phyloP scores from a whole-genome alignment of 2,113 vertebrate species.

The Puma concolor region DNA sequence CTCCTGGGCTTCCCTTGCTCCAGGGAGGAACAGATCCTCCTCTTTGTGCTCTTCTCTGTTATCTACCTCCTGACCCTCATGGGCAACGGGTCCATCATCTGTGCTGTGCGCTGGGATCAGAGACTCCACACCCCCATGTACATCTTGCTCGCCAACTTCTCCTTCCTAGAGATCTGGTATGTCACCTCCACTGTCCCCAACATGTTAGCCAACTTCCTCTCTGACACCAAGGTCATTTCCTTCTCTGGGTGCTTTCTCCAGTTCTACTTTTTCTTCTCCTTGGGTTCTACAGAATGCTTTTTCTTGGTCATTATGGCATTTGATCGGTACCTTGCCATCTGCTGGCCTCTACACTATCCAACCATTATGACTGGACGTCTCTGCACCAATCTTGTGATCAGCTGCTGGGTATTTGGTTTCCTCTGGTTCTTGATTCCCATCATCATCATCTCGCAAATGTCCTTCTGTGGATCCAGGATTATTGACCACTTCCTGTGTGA shows the following conservation, averaged over 20 bases:
- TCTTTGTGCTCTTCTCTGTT: slow-evolving; percentile 53
- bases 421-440: slow-evolving; percentile 71
- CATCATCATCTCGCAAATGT: slow-evolving; percentile 70
- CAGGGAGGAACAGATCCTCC: slow-evolving; percentile 42
- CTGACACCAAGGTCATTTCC: slow-evolving; percentile 64
- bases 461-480: slow-evolving; percentile 74
- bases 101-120: slow-evolving; percentile 54
- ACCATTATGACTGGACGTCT: slow-evolving; percentile 55
- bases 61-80: slow-evolving; percentile 68
- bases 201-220: slow-evolving; percentile 76
- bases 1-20: slow-evolving; percentile 65
- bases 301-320: slow-evolving; percentile 79
- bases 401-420: slow-evolving; percentile 77
- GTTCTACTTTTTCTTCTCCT: slow-evolving; percentile 80
- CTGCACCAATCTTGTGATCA: slow-evolving; percentile 51
- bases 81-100: slow-evolving; percentile 67
- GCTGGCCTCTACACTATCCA: slow-evolving; percentile 70
- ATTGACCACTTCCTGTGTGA: slow-evolving; percentile 80
- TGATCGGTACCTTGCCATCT: slow-evolving; percentile 81
- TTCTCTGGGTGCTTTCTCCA: slow-evolving; percentile 76
- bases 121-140: slow-evolving; percentile 73
- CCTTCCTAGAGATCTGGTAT: slow-evolving; percentile 77
- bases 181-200: slow-evolving; percentile 77
- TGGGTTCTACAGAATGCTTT: slow-evolving; percentile 74
- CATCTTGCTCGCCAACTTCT: slow-evolving; percentile 72